These are phyloP conservation scores for Mionectes macconnelli DNA, from an alignment of 2,113 vertebrate genomes.

Conservation along the genomic window DNA sequence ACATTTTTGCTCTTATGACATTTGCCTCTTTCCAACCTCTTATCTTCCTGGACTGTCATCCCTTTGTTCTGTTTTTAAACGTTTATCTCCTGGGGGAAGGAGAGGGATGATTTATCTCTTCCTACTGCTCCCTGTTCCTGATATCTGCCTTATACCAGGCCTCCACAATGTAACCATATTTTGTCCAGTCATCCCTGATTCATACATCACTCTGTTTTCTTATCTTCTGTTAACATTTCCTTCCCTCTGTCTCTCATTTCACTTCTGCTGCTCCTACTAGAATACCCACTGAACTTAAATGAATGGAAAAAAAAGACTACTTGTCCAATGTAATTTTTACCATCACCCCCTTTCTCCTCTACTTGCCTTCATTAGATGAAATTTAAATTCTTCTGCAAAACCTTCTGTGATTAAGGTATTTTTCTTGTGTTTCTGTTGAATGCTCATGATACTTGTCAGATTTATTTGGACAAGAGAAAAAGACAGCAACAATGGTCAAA, in stretches of 20 bases:
- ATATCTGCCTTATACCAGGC: constrained; percentile 5
- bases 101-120: constrained; percentile 38
- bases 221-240: constrained; percentile 24
- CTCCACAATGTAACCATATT: not conserved
- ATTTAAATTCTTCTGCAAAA: not conserved
- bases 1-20: not conserved
- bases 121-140: not conserved
- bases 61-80: constrained; percentile 17
- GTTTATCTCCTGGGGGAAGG: not conserved
- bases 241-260: not conserved
- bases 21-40: not conserved
- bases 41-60: not conserved
- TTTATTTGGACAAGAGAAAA: not conserved
- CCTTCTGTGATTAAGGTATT: not conserved
- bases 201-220: not conserved
- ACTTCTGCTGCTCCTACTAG: not conserved
- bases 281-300: not conserved
- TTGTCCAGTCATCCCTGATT: not conserved
- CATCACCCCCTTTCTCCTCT: not conserved
- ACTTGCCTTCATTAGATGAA: not conserved
- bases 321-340: not conserved
- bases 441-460: not conserved
- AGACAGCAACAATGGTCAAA: not conserved
- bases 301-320: not conserved
- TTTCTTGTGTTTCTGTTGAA: not conserved